These are phyloP conservation scores for Hypotaenidia okinawae DNA, from an alignment of 2,797 vertebrate species.

Conservation along the genomic window DNA sequence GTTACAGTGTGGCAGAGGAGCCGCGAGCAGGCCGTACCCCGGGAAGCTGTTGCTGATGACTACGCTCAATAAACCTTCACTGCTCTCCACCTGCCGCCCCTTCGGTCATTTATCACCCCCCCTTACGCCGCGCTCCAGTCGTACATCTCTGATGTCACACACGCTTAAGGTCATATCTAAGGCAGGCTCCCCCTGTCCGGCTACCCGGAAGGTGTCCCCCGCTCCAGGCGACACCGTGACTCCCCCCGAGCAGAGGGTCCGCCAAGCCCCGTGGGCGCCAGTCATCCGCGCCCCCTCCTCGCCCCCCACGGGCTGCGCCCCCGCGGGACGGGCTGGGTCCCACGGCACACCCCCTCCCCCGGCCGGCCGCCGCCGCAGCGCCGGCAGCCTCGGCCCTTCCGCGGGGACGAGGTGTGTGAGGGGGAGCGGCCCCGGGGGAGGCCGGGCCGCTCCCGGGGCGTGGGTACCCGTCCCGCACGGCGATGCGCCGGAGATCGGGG, in stretches of 20 bases:
- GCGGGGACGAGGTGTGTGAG: not conserved
- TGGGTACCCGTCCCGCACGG: not conserved
- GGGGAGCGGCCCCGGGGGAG: not conserved
- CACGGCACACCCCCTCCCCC: not conserved
- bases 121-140: not conserved
- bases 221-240: not conserved
- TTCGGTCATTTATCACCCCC: accelerated
- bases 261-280: not conserved
- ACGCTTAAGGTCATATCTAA: not conserved
- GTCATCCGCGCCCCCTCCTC: no score
- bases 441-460: not conserved
- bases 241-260: no score
- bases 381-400: not conserved
- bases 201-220: not conserved
- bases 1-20: accelerated
- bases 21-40: accelerated
- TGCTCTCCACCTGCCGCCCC: not conserved
- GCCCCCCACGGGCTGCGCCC: not conserved
- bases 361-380: not conserved
- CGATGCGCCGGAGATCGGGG: not conserved
- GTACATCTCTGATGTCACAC: not conserved
- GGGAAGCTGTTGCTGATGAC: not conserved
- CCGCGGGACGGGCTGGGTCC: not conserved
- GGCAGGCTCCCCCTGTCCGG: not conserved
- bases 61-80: accelerated